Evolutionary conservation across 2,113 vertebrate genomes (phyloP).

Genomic region (Chionis minor): DNA sequence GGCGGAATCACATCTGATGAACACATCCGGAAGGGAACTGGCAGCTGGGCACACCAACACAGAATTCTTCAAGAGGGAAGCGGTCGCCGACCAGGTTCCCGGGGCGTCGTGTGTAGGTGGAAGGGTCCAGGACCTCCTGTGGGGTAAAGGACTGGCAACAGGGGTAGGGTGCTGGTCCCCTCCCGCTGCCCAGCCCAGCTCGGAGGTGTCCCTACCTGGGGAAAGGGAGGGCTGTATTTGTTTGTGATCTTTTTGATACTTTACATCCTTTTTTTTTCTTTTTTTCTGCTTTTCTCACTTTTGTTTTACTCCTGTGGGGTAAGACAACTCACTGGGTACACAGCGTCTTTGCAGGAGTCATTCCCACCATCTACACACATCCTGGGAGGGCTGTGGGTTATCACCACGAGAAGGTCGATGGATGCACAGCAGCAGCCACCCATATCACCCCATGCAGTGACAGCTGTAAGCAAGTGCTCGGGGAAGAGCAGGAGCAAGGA

Average conservation of each 20-base stretch:
- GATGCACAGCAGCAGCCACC: background rate
- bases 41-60: background rate
- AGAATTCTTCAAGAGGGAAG: background rate
- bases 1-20: background rate
- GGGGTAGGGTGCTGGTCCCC: background rate
- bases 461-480: background rate
- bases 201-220: accelerated
- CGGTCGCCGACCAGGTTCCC: accelerated
- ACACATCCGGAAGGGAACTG: background rate
- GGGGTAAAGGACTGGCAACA: no score
- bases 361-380: accelerated
- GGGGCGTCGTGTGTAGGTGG: no score
- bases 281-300: background rate
- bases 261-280: accelerated
- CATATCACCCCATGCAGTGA: accelerated
- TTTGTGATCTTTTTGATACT: accelerated
- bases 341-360: background rate
- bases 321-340: background rate
- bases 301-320: background rate
- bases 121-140: accelerated
- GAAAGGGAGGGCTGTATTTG: accelerated
- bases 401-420: accelerated
- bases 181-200: accelerated
- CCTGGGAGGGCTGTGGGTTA: background rate
- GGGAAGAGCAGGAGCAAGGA: background rate